Conservation (phyloP, 2,888 invertebrate genomes). For the Amaurobius ferox region DNA sequence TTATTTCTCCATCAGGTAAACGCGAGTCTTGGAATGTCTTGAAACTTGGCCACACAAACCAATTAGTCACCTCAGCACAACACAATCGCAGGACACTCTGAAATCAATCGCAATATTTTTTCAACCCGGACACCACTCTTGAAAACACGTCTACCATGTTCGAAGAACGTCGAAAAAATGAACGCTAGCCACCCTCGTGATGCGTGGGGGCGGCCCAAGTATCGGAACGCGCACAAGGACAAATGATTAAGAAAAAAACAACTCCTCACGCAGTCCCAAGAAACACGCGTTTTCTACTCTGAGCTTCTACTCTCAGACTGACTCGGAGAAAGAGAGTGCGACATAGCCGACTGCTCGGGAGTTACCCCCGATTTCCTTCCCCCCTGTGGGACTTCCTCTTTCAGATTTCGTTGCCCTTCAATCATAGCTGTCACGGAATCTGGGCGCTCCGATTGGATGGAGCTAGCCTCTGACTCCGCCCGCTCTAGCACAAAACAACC, state of each 20-base stretch:
- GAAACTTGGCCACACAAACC: neutral
- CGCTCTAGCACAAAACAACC: conserved; percentile 54
- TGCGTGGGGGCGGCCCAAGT: conserved; percentile 27
- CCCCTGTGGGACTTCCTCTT: conserved; percentile 57
- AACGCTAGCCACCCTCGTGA: conserved; percentile 28
- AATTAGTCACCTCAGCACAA: neutral
- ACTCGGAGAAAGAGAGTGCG: conserved; percentile 42
- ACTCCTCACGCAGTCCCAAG: conserved; percentile 24
- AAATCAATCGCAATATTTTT: neutral
- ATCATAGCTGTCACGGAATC: conserved; percentile 65
- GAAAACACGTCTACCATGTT: conserved; percentile 16
- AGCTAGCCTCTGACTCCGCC: conserved; percentile 35
- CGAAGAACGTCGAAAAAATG: conserved; percentile 31
- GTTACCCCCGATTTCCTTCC: conserved; percentile 23
- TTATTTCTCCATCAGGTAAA: neutral
- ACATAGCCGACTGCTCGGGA: conserved; percentile 53
- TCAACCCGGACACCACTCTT: neutral
- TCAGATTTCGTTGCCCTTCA: conserved; percentile 71
- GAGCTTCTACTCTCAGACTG: conserved; percentile 40
- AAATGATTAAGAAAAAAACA: conserved; percentile 24
- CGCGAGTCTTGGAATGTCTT: conserved; percentile 7
- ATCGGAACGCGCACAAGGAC: conserved; percentile 63
- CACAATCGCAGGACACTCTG: neutral
- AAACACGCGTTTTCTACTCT: conserved; percentile 44
- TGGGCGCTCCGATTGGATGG: conserved; percentile 46